These are phyloP conservation scores for Steatornis caripensis DNA, from an alignment of 2,113 vertebrate species.

Conservation along the genomic window DNA sequence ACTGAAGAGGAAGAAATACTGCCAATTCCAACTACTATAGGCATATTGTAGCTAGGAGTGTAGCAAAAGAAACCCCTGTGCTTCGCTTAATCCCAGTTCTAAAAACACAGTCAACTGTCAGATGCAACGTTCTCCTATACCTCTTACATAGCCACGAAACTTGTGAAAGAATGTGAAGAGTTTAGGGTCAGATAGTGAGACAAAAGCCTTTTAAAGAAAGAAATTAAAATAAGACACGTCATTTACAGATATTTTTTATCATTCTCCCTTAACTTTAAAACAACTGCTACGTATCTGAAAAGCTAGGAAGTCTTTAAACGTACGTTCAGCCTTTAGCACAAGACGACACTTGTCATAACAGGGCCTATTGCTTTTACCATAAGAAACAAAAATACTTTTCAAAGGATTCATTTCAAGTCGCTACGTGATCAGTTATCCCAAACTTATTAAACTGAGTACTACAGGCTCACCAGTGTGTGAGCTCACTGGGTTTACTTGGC, in stretches of 20 bases:
- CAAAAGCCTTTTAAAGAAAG: neutral
- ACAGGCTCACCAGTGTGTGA: neutral
- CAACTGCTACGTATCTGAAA: neutral
- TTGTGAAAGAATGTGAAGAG: neutral
- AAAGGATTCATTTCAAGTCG: neutral
- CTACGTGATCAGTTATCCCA: neutral
- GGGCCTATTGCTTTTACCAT: neutral
- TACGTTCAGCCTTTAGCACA: neutral
- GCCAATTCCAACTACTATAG: neutral
- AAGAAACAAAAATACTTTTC: neutral
- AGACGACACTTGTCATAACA: accelerated
- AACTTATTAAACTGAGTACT: neutral
- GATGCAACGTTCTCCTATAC: neutral
- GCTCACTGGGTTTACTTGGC: neutral
- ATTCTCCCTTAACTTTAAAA: neutral
- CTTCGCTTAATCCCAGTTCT: neutral
- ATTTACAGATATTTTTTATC: neutral
- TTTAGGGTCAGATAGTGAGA: neutral
- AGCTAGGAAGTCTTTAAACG: neutral
- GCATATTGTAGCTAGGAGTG: neutral
- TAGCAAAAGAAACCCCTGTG: neutral
- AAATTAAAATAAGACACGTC: neutral
- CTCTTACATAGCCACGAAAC: neutral
- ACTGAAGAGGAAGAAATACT: neutral
- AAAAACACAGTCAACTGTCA: neutral